Evolutionary conservation across 1,140 invertebrate species (phyloP).

Genomic region (Drosophila suzukii): DNA sequence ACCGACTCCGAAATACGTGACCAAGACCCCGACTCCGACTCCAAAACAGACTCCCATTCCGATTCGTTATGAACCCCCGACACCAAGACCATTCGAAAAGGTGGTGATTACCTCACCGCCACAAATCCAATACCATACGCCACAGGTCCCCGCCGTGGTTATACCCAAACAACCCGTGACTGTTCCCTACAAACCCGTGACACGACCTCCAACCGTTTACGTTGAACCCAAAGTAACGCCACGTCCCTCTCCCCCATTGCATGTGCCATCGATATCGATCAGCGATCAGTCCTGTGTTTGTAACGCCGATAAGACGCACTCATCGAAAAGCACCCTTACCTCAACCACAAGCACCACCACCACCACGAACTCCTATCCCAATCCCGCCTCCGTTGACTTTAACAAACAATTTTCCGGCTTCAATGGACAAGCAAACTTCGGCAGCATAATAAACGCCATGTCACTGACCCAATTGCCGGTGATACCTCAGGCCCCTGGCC

Average conservation of each 20-base stretch:
- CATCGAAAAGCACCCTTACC: slow-evolving; percentile 73
- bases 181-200: slow-evolving; percentile 16
- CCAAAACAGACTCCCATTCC: slow-evolving; percentile 2
- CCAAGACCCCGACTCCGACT: slow-evolving; percentile 20
- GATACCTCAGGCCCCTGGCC: slow-evolving; percentile 73
- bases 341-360: slow-evolving; percentile 53
- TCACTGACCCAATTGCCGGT: slow-evolving; percentile 80
- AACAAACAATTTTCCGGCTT: slow-evolving; percentile 79
- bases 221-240: slow-evolving; percentile 71
- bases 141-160: slow-evolving; percentile 29
- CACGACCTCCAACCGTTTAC: slow-evolving; percentile 10
- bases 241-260: slow-evolving; percentile 70
- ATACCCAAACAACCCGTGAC: slow-evolving; percentile 5
- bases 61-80: slow-evolving; percentile 38
- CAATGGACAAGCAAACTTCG: slow-evolving; percentile 78
- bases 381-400: slow-evolving; percentile 77
- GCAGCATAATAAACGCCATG: slow-evolving; percentile 82
- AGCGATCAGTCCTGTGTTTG: slow-evolving; percentile 73
- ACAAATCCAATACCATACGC: slow-evolving; percentile 49
- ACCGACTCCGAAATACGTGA: slow-evolving; percentile 37
- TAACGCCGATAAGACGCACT: slow-evolving; percentile 75
- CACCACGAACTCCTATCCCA: slow-evolving; percentile 60
- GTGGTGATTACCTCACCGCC: slow-evolving; percentile 37
- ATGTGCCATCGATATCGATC: slow-evolving; percentile 60
- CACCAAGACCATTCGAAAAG: slow-evolving; percentile 49